These are phyloP conservation scores for Ellobius talpinus DNA, from an alignment of 2,113 vertebrate genomes.

Conservation along the genomic window DNA sequence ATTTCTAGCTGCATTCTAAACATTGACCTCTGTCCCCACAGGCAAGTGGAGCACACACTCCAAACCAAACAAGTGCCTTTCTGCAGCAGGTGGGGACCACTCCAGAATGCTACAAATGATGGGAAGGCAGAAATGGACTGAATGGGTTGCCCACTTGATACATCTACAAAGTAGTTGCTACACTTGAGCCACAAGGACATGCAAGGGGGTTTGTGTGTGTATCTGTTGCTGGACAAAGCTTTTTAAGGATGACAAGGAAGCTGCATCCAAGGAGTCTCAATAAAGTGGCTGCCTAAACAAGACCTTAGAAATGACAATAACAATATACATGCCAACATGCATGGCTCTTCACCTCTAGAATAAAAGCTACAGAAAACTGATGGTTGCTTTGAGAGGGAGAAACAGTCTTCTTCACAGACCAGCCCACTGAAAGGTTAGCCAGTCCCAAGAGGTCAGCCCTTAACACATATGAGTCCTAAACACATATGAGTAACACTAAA, in stretches of 20 bases:
- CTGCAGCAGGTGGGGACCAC: background rate
- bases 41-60: too few relatives aligned
- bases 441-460: background rate
- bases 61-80: background rate
- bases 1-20: background rate
- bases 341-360: background rate
- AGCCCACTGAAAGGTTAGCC: background rate
- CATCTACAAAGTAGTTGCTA: background rate
- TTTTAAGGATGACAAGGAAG: background rate
- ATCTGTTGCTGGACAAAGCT: background rate
- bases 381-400: background rate
- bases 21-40: background rate
- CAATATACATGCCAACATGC: background rate
- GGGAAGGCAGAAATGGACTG: background rate
- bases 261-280: background rate
- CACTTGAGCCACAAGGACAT: background rate
- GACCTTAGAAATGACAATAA: background rate
- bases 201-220: background rate
- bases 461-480: background rate
- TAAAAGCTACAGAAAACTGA: background rate
- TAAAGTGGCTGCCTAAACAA: background rate
- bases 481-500: background rate
- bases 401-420: background rate
- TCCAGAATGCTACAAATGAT: background rate
- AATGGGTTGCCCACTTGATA: background rate